Evolutionary conservation across 2,888 invertebrate species (phyloP).

Genomic region (Trichacis sp.): DNA sequence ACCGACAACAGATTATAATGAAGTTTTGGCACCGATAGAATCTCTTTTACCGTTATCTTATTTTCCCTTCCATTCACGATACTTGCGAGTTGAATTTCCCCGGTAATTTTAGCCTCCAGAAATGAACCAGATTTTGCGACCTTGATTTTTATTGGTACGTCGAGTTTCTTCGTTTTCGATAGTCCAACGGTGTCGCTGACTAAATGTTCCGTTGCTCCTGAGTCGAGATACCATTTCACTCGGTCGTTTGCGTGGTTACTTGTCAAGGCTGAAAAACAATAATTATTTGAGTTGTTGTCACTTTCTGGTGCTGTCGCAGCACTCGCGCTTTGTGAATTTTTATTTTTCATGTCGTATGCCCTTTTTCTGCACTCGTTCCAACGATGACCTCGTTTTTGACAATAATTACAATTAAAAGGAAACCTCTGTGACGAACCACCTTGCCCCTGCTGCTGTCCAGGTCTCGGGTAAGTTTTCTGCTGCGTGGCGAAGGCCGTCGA

Average conservation of each 20-base stretch:
- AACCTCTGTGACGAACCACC: background rate
- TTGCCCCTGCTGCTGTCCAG: background rate
- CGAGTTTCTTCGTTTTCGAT: slow-evolving; percentile 23
- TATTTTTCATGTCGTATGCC: background rate
- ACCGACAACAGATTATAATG: slow-evolving; percentile 46
- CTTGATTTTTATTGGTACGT: slow-evolving; percentile 35
- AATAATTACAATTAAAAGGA: slow-evolving; percentile 5
- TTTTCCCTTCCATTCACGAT: slow-evolving; percentile 4
- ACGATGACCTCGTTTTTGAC: background rate
- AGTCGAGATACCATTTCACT: too few relatives aligned
- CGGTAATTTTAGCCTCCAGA: slow-evolving; percentile 1
- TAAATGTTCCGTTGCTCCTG: slow-evolving; percentile 47
- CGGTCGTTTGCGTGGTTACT: slow-evolving; percentile 4
- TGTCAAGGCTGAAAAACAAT: slow-evolving; percentile 6
- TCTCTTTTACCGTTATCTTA: too few relatives aligned
- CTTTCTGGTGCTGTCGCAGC: background rate
- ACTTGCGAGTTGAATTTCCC: slow-evolving; percentile 7
- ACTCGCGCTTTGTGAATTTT: background rate
- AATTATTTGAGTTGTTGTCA: background rate
- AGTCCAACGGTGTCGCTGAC: slow-evolving; percentile 14
- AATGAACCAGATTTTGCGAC: slow-evolving; percentile 38
- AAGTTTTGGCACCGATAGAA: too few relatives aligned
- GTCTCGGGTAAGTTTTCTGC: background rate
- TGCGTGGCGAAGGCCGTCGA: too few relatives aligned
- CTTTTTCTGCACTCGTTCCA: background rate